A percentile compares a stretch with the other conserved stretches of the same genome.
Evolutionary conservation across 2,113 vertebrate species (phyloP).

Genomic region (Pampusana beccarii): DNA sequence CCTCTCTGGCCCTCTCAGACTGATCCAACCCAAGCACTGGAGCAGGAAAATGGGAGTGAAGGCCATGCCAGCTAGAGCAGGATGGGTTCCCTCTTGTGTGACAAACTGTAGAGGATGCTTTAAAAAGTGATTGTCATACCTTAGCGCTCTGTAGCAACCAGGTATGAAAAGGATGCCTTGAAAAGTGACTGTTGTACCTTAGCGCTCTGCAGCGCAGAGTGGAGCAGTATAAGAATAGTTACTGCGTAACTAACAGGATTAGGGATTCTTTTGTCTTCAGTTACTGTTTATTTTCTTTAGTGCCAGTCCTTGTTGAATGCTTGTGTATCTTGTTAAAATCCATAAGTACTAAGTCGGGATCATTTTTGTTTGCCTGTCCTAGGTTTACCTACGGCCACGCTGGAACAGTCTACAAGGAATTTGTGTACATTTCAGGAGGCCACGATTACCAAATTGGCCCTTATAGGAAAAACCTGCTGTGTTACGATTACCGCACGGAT

Average conservation of each 20-base stretch:
- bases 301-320: not conserved
- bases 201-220: not conserved
- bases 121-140: slow-evolving; percentile 22
- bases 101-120: not conserved
- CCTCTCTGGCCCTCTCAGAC: not conserved
- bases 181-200: not conserved
- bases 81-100: slow-evolving; percentile 13
- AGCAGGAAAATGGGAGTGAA: slow-evolving; percentile 4
- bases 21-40: not conserved
- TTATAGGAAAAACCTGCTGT: slow-evolving; percentile 89
- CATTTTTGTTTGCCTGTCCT: not conserved
- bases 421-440: slow-evolving; percentile 93
- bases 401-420: slow-evolving; percentile 84
- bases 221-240: not conserved
- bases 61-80: not conserved
- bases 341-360: fast-evolving
- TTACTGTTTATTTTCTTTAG: not conserved
- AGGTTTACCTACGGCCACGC: slow-evolving; percentile 95
- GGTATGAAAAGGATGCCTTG: not conserved
- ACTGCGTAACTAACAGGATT: not conserved
- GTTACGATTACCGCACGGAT: slow-evolving; percentile 82
- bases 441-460: slow-evolving; percentile 95
- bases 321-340: not conserved
- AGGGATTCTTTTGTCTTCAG: not conserved
- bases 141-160: not conserved